Conservation (phyloP, 2,797 vertebrate species). For the Parauchenoglanis ngamensis region DNA sequence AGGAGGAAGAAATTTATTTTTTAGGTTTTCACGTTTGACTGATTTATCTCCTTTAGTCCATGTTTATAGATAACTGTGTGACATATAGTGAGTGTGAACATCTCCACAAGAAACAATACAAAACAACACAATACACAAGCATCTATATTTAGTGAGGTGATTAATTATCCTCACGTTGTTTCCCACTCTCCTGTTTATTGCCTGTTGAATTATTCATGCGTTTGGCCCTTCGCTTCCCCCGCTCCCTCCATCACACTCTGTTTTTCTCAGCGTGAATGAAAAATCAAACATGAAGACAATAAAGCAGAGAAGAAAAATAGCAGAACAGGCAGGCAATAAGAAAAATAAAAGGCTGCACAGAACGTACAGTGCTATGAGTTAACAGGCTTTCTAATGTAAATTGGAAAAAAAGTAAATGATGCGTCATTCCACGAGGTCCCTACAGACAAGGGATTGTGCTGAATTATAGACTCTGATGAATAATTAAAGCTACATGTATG, state of each 20-base stretch:
- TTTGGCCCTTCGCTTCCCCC: slow-evolving; percentile 38
- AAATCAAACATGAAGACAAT: slow-evolving; percentile 29
- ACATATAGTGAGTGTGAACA: neutral
- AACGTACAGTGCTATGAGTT: neutral
- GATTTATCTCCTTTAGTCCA: neutral
- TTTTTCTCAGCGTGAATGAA: slow-evolving; percentile 25
- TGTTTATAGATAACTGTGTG: neutral
- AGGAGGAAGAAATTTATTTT: neutral
- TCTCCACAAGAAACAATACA: neutral
- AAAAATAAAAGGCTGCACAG: neutral
- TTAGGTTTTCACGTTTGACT: neutral
- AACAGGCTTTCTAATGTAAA: neutral
- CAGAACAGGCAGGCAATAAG: neutral
- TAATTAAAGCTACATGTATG: slow-evolving; percentile 27
- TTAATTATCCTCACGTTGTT: slow-evolving; percentile 62
- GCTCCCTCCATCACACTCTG: slow-evolving; percentile 4
- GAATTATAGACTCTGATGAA: neutral
- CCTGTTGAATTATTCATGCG: slow-evolving; percentile 65
- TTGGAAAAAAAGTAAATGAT: neutral
- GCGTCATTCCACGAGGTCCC: neutral
- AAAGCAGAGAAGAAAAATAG: neutral
- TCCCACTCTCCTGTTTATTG: slow-evolving; percentile 36
- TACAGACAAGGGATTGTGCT: neutral
- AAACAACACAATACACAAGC: slow-evolving; percentile 48
- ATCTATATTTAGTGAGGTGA: slow-evolving; percentile 65